Evolutionary conservation across 2,888 invertebrate genomes (phyloP).

Genomic region (Aspidiotus destructor): DNA sequence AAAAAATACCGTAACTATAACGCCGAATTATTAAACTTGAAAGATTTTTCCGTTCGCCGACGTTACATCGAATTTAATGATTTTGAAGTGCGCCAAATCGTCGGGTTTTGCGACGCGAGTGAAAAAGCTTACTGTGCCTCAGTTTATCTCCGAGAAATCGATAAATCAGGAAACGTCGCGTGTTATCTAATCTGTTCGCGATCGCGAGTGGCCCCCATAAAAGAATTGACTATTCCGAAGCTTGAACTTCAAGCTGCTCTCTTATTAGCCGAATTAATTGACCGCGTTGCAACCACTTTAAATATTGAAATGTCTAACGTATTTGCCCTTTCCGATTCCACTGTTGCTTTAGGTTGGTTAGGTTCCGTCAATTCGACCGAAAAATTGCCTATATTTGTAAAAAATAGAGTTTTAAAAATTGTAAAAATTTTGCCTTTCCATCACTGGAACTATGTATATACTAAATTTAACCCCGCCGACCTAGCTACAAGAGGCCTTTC

Average conservation of each 20-base stretch:
- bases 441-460: conserved; percentile 3
- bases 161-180: conserved; percentile 38
- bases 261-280: conserved; percentile 31
- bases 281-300: conserved; percentile 9
- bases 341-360: conserved; percentile 21
- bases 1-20: neutral
- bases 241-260: conserved; percentile 34
- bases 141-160: conserved; percentile 32
- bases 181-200: conserved; percentile 51
- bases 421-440: neutral
- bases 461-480: neutral
- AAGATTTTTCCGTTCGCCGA: conserved; percentile 19
- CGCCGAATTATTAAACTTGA: conserved; percentile 14
- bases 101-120: conserved; percentile 35
- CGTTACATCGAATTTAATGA: neutral
- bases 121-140: conserved; percentile 32
- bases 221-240: conserved; percentile 31
- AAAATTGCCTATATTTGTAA: conserved; percentile 2
- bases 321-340: conserved; percentile 16
- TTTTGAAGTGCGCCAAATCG: conserved; percentile 11
- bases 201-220: conserved; percentile 34
- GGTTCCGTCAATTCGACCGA: neutral
- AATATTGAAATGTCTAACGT: neutral
- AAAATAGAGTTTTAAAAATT: neutral
- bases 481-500: neutral